A percentile compares a stretch with the other conserved stretches of the same genome.
phyloP scores from a whole-genome alignment of 2,113 vertebrate species.

The Athene cunicularia region DNA sequence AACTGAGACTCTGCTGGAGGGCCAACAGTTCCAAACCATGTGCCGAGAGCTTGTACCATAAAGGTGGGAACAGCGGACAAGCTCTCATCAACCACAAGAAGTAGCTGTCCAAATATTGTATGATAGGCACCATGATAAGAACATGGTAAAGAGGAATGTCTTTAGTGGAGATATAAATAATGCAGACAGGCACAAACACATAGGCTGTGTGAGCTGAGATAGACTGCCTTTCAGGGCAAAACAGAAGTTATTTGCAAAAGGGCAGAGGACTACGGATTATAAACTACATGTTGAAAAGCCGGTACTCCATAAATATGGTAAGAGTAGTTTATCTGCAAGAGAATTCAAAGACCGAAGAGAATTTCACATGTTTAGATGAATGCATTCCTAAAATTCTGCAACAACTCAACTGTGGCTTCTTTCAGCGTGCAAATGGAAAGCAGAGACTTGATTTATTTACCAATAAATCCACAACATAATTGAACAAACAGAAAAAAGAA shows the following conservation, averaged over 20 bases:
- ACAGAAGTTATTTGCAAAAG: conserved; percentile 57
- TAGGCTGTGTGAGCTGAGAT: conserved; percentile 14
- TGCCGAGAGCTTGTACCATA: background rate
- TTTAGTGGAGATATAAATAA: background rate
- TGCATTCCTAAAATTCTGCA: conserved; percentile 39
- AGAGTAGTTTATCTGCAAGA: conserved; percentile 32
- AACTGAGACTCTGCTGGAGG: background rate
- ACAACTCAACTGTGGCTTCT: conserved; percentile 7
- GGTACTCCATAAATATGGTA: conserved; percentile 37
- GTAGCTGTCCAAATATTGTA: background rate
- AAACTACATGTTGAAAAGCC: conserved; percentile 50
- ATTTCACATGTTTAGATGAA: conserved; percentile 26
- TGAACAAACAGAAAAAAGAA: background rate
- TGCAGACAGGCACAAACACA: background rate
- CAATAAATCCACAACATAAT: conserved; percentile 46
- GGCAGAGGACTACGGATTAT: conserved; percentile 48
- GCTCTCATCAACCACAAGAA: background rate
- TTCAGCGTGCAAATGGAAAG: conserved; percentile 7
- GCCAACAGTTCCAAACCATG: background rate
- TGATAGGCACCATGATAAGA: background rate
- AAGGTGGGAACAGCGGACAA: background rate
- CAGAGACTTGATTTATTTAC: conserved; percentile 55
- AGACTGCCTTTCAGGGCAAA: conserved; percentile 15
- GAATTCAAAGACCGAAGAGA: conserved; percentile 27
- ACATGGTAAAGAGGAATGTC: background rate